Evolutionary conservation across 2,113 vertebrate species (phyloP).

Genomic region (Noctilio leporinus): DNA sequence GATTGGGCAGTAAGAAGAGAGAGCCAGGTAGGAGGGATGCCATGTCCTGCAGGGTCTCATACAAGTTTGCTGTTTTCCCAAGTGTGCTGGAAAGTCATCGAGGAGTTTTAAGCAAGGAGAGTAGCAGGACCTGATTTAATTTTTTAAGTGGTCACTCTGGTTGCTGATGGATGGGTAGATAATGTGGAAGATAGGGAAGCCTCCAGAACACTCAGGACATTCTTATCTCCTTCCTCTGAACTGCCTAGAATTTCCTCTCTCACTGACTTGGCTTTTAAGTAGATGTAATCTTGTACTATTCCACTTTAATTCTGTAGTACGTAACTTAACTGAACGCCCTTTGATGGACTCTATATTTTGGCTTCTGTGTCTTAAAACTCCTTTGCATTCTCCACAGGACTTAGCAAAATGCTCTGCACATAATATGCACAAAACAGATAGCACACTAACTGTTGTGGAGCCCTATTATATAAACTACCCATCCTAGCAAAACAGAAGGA

Average conservation of each 20-base stretch:
- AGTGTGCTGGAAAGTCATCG: neutral
- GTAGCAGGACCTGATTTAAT: neutral
- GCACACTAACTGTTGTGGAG: neutral
- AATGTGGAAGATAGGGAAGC: neutral
- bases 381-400: neutral
- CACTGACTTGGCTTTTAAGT: neutral
- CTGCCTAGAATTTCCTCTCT: neutral
- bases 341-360: neutral
- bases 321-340: neutral
- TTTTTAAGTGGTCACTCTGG: neutral
- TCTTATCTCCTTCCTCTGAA: neutral
- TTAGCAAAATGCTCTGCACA: neutral
- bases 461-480: neutral
- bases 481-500: neutral
- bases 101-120: neutral
- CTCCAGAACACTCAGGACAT: neutral
- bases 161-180: neutral
- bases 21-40: neutral
- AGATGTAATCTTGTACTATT: neutral
- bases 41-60: neutral
- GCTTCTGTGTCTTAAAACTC: neutral
- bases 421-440: neutral
- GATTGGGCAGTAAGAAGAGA: neutral
- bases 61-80: neutral
- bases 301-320: neutral